Evolutionary conservation across 2,797 vertebrate genomes (phyloP).

Genomic region (Synaphobranchus kaupii): DNA sequence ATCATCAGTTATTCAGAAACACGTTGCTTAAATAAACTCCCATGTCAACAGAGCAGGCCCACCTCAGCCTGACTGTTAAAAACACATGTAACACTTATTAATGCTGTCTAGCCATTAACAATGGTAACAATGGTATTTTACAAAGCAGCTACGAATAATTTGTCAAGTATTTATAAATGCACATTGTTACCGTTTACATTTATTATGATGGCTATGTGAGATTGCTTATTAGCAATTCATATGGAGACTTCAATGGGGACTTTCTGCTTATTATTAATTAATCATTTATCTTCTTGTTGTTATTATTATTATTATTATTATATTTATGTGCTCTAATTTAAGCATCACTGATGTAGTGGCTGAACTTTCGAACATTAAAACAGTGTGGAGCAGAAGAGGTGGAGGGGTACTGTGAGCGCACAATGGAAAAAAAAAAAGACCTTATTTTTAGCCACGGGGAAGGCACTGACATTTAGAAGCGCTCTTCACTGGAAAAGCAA

Average conservation of each 20-base stretch:
- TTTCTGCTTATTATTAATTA: background rate
- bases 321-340: background rate
- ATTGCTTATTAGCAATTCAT: background rate
- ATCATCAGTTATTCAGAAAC: background rate
- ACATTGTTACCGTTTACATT: background rate
- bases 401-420: background rate
- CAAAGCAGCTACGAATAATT: background rate
- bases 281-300: background rate
- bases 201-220: background rate
- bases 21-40: constrained; percentile 7
- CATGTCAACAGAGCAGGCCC: background rate
- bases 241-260: background rate
- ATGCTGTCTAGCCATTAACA: background rate
- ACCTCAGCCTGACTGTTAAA: background rate
- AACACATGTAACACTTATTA: background rate
- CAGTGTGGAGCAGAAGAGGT: background rate
- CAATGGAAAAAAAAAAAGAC: background rate
- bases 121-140: background rate
- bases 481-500: constrained; percentile 2
- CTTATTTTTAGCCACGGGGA: constrained; percentile 10
- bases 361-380: background rate
- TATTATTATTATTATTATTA: background rate
- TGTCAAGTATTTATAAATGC: background rate
- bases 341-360: background rate
- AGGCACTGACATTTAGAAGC: constrained; percentile 16